Percentiles rank a stretch among this genome's conserved stretches.
phyloP scores from a whole-genome alignment of 1,140 invertebrate genomes.

The Stenopsyche tienmushanensis region DNA sequence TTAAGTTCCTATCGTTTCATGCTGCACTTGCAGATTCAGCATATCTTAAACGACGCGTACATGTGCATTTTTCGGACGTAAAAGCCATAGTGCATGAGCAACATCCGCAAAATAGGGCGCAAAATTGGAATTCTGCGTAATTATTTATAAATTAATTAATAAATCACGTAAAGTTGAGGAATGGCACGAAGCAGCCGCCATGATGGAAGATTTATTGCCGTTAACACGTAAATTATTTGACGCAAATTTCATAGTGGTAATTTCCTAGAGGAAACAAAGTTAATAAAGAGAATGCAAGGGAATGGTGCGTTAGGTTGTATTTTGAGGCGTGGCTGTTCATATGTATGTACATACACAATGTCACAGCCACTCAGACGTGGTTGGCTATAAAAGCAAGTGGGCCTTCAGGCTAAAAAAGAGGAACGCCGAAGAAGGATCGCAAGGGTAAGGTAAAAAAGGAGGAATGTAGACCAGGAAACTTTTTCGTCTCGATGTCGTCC shows the following conservation, averaged over 20 bases:
- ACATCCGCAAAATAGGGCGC: too few relatives aligned
- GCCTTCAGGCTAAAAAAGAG: background rate
- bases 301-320: too few relatives aligned
- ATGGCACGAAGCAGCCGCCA: background rate
- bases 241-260: constrained; percentile 19
- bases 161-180: constrained; percentile 2
- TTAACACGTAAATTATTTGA: constrained; percentile 20
- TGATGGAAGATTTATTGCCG: background rate
- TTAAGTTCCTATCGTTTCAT: too few relatives aligned
- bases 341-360: background rate
- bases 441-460: background rate
- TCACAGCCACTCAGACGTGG: background rate
- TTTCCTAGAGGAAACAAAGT: constrained; percentile 15
- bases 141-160: background rate
- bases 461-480: background rate
- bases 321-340: background rate
- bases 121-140: background rate
- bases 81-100: too few relatives aligned
- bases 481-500: background rate
- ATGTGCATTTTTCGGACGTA: too few relatives aligned
- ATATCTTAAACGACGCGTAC: too few relatives aligned
- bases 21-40: too few relatives aligned
- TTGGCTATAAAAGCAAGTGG: constrained; percentile 12
- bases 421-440: background rate
- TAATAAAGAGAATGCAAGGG: constrained; percentile 5